Evolutionary conservation across 2,797 vertebrate species (phyloP).

Genomic region (Phrynocephalus vlangalii): DNA sequence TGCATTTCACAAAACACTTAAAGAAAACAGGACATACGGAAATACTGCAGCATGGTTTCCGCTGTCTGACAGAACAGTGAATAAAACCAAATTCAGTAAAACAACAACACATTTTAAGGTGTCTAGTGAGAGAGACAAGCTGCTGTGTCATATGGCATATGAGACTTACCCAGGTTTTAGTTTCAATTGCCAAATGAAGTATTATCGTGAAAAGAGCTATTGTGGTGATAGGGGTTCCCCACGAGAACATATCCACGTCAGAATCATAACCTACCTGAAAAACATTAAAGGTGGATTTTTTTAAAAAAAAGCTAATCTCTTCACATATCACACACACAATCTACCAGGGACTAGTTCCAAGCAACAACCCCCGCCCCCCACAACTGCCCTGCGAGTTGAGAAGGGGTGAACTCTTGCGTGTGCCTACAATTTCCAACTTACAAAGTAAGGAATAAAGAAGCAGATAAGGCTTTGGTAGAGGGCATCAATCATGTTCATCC

Average conservation of each 20-base stretch:
- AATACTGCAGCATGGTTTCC: not conserved
- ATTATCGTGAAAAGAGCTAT: constrained; percentile 92
- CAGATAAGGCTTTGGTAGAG: constrained; percentile 97
- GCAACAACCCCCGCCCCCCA: too few species aligned
- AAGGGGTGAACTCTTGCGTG: not conserved
- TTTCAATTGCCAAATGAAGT: constrained; percentile 95
- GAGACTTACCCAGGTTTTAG: constrained; percentile 94
- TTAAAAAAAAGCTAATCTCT: not conserved
- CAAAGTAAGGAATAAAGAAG: constrained; percentile 97
- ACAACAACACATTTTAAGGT: not conserved
- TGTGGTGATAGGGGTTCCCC: constrained; percentile 94
- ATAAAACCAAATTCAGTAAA: not conserved
- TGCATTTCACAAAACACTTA: not conserved
- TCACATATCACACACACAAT: constrained; percentile 17
- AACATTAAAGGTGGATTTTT: constrained; percentile 51
- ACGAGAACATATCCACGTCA: constrained; percentile 92
- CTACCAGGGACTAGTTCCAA: not conserved
- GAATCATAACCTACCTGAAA: constrained; percentile 92
- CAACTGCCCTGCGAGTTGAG: not conserved
- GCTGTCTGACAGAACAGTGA: not conserved
- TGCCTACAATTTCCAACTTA: constrained; percentile 78
- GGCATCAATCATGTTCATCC: constrained; percentile 98
- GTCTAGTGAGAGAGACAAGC: not conserved
- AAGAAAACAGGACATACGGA: not conserved
- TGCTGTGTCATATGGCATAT: not conserved